Conservation (phyloP, 2,113 vertebrate genomes). For the Chauna torquata region DNA sequence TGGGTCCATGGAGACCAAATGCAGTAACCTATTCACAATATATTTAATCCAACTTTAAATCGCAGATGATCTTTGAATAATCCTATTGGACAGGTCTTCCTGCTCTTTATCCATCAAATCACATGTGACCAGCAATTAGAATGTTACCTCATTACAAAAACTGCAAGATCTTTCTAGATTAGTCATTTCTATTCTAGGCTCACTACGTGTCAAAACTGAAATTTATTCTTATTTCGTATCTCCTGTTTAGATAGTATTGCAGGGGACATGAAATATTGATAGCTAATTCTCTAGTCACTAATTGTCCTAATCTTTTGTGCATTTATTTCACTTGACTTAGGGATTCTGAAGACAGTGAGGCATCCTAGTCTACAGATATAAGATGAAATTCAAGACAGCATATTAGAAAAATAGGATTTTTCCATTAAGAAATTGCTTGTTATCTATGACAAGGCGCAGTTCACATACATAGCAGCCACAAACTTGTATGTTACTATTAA, state of each 20-base stretch:
- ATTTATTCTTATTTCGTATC: constrained; percentile 56
- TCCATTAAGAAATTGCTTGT: not conserved
- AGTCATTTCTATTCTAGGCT: not conserved
- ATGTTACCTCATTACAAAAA: not conserved
- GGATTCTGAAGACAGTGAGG: not conserved
- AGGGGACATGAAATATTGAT: constrained; percentile 62
- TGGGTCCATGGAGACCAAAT: not conserved
- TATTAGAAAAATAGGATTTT: not conserved
- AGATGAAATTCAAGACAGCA: not conserved
- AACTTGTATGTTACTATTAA: not conserved
- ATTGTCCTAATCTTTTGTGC: not conserved
- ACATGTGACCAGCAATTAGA: not conserved
- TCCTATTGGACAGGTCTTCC: not conserved
- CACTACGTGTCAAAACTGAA: constrained; percentile 1
- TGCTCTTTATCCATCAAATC: not conserved
- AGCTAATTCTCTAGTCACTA: constrained; percentile 25
- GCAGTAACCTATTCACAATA: not conserved
- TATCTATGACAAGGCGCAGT: not conserved
- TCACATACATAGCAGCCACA: not conserved
- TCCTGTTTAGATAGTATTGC: constrained; percentile 58
- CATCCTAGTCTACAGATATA: not conserved
- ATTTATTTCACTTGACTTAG: constrained; percentile 21
- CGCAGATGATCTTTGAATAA: not conserved
- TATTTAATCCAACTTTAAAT: not conserved
- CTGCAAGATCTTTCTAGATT: not conserved